Conservation (phyloP, 2,797 vertebrate species). For the Streptopelia turtur region DNA sequence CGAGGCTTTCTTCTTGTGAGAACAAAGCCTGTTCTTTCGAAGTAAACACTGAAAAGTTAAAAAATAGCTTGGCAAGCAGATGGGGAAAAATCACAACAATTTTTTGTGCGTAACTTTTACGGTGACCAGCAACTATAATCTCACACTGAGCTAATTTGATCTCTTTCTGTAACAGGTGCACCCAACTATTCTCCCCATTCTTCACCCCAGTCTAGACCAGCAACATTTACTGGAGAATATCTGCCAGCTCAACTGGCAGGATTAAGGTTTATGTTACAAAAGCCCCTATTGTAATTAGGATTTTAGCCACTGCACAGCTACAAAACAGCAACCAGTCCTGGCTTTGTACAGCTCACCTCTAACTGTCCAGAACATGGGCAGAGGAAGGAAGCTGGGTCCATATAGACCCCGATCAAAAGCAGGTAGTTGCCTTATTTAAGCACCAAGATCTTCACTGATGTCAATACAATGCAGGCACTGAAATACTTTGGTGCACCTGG, state of each 20-base stretch:
- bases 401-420: not conserved
- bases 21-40: constrained; percentile 40
- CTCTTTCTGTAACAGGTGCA: not conserved
- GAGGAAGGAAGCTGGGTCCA: not conserved
- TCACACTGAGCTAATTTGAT: not conserved
- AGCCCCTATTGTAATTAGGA: not conserved
- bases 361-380: not conserved
- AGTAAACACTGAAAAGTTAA: not conserved
- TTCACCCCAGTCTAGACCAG: not conserved
- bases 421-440: not conserved
- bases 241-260: not conserved
- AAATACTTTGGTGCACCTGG: not conserved
- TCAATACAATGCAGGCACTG: not conserved
- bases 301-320: not conserved
- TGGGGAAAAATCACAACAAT: not conserved
- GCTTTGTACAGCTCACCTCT: not conserved
- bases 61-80: not conserved
- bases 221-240: not conserved
- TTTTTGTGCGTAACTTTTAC: not conserved
- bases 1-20: not conserved
- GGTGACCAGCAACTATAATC: not conserved
- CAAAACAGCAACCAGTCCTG: not conserved
- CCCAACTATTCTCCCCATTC: not conserved
- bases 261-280: not conserved
- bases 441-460: not conserved